phyloP scores from a whole-genome alignment of 2,113 vertebrate genomes.

The Odontophorus gujanensis region DNA sequence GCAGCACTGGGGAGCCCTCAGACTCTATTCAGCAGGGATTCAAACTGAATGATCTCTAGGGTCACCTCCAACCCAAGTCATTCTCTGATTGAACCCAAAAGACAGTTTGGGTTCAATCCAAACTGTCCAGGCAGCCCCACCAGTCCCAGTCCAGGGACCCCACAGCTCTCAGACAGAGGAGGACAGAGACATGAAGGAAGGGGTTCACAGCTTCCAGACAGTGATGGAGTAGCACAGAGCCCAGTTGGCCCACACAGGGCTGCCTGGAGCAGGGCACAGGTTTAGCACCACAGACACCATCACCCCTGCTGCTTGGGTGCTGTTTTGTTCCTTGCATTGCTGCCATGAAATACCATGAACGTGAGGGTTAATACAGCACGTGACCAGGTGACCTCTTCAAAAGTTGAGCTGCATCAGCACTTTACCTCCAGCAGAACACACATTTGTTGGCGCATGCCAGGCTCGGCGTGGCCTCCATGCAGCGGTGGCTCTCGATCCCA shows the following conservation, averaged over 20 bases:
- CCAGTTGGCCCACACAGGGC: too few species aligned
- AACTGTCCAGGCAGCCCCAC: too few species aligned
- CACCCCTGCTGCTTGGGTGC: background rate
- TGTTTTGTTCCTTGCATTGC: background rate
- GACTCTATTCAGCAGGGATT: background rate
- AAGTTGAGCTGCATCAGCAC: background rate
- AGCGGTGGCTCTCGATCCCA: conserved; percentile 94
- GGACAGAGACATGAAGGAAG: background rate
- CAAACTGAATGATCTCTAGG: background rate
- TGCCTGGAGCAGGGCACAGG: background rate
- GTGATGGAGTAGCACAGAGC: background rate
- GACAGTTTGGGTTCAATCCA: too few species aligned
- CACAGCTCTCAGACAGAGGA: background rate
- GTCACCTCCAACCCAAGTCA: background rate
- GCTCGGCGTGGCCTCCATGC: conserved; percentile 96
- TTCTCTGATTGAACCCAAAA: background rate
- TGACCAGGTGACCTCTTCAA: background rate
- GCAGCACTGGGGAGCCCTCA: background rate
- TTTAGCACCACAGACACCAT: background rate
- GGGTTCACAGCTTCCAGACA: background rate
- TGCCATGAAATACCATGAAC: background rate
- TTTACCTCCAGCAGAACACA: conserved; percentile 97
- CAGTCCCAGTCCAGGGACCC: background rate
- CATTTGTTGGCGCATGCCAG: conserved; percentile 97
- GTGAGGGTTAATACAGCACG: background rate